Base-by-base conservation (phyloP, 1,140 invertebrate species). In the Penaeus indicus region DNA sequence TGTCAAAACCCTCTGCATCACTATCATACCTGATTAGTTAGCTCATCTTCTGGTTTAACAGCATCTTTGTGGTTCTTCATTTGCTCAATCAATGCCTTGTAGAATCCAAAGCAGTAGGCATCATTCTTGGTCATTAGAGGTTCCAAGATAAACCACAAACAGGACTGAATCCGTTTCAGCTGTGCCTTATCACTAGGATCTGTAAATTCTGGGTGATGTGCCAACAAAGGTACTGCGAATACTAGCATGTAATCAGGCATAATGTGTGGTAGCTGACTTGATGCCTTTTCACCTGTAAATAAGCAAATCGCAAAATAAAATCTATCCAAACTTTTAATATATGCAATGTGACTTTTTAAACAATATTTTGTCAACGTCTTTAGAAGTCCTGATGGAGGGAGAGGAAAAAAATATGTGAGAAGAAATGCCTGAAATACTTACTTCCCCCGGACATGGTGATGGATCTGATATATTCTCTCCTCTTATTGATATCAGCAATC, bases 171-270 rank as follows among this genome's bases (percentile, higher is more conserved):
- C 60, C 95, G 93, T 25, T 90, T 90, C 69, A 92, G 87, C 82
- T 91, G 88, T 21, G 89, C 75, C 22, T 90, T 61, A 81, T 92
- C 91, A 32, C 96, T 95, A 92, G 96, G 95, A 89, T 95, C 94
- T 42, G 95, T 96, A 91, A 97, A 97, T 90, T 95, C 94, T 11
- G 97, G 97, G 93, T 98, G 96, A 92, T 99, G 97, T 8, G 98
- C 96, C 22, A 99, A 94, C 60, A 99, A 95, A 80, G 98, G 97
- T 81, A 99, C 96, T 4, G 97, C 96, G 93, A 98, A 99, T 81
- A 98, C 97, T 91, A 99, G 93, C 95, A 98, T 98, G 92, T 99
- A 99, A 93, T 99, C 98, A 81, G 98, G 98, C 92, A 97, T 93
- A 92, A 97, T 97, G 92, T 97, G 96, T n/a, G 96, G 95, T 91